phyloP scores from a whole-genome alignment of 1,140 invertebrate genomes.

The Drosophila murphyi region DNA sequence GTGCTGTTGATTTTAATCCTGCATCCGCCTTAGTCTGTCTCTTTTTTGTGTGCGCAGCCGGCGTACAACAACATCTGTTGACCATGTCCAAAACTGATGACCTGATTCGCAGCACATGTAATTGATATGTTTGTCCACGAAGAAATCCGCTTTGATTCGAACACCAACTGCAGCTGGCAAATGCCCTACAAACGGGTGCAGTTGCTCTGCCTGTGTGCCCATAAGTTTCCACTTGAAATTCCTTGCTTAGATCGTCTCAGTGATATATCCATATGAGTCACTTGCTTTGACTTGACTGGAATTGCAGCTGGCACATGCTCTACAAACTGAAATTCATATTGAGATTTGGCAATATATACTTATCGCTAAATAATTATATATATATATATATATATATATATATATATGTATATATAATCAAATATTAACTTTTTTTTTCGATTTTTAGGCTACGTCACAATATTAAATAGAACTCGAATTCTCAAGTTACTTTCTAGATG shows the following conservation, averaged over 20 bases:
- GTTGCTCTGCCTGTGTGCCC: background rate
- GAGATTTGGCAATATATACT: no score
- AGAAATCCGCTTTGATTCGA: constrained; percentile 47
- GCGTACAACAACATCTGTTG: constrained; percentile 47
- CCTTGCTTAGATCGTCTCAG: background rate
- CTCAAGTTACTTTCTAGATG: no score
- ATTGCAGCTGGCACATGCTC: background rate
- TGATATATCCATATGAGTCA: background rate
- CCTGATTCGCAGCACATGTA: constrained; percentile 72
- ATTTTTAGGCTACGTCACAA: no score
- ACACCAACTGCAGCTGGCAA: constrained; percentile 18
- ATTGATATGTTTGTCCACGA: constrained; percentile 78
- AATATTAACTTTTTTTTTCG: no score
- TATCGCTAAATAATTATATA: no score
- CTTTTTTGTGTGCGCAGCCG: constrained; percentile 15
- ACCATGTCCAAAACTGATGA: constrained; percentile 76
- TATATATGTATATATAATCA: no score
- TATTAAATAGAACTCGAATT: no score
- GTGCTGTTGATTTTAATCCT: constrained; percentile 40
- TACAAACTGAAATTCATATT: no score
- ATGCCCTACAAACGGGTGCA: constrained; percentile 34
- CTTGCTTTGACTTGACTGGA: no score
- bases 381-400: no score
- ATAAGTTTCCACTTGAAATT: background rate
- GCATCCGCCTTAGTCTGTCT: constrained; percentile 26